Evolutionary conservation across 2,797 vertebrate genomes (phyloP).

Genomic region (Megalops cyprinoides): DNA sequence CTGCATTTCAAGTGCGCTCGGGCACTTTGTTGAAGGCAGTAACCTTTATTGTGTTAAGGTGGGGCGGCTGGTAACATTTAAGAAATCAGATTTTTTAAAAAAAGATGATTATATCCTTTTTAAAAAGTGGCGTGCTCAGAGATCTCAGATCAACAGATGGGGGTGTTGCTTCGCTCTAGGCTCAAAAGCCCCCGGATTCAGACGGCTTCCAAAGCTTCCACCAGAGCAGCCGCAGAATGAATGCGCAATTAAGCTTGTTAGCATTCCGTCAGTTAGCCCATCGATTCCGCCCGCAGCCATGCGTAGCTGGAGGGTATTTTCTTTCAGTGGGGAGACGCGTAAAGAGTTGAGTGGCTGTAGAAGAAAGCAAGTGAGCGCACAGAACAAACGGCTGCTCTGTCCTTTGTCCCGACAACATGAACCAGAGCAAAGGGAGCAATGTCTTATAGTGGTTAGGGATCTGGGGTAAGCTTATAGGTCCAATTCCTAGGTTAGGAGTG

Average conservation of each 20-base stretch:
- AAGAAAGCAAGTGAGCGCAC: background rate
- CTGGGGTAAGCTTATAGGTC: no score
- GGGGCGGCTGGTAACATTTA: no score
- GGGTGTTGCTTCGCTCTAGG: background rate
- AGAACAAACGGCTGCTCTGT: no score
- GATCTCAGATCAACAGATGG: background rate
- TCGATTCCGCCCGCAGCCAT: background rate
- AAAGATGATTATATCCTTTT: no score
- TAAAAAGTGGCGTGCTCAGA: background rate
- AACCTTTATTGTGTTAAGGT: background rate
- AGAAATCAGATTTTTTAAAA: background rate
- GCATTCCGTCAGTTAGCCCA: background rate
- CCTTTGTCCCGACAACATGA: no score
- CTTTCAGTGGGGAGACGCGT: background rate
- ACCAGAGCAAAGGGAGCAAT: no score
- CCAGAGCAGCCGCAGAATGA: background rate
- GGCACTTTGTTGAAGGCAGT: background rate
- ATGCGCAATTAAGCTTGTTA: background rate
- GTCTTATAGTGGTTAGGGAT: no score
- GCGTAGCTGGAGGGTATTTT: background rate
- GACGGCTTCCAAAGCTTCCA: background rate
- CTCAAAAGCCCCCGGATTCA: background rate
- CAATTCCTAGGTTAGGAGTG: no score
- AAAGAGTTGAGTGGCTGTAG: background rate
- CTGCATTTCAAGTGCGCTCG: background rate